A percentile compares a stretch with the other conserved stretches of the same genome.
These are phyloP conservation scores for Harpagus bidentatus DNA, from an alignment of 2,113 vertebrate genomes.

Conservation along the genomic window DNA sequence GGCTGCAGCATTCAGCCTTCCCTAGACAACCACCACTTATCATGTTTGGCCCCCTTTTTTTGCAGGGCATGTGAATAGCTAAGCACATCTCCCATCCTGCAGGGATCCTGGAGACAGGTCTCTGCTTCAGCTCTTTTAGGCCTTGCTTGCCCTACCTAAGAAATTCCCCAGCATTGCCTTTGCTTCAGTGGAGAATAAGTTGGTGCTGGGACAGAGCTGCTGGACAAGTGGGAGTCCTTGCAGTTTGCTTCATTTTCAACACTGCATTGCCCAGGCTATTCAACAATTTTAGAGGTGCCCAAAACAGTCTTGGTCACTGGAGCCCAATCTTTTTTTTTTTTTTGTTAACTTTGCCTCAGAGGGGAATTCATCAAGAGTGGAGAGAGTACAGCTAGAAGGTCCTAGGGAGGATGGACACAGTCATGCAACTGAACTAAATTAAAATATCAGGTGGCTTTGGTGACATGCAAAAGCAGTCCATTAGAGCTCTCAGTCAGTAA, in stretches of 20 bases:
- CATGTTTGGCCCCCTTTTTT: not conserved
- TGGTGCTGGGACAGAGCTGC: not conserved
- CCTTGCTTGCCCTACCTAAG: not conserved
- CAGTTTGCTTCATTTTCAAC: not conserved
- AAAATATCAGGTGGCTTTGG: not conserved
- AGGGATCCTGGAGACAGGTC: not conserved
- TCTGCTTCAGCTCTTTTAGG: not conserved
- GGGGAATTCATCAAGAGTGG: not conserved
- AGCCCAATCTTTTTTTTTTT: not conserved
- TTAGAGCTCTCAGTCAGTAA: not conserved
- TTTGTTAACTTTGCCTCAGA: not conserved
- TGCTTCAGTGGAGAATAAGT: not conserved
- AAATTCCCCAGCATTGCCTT: not conserved
- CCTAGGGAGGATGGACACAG: not conserved
- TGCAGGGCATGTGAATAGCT: accelerated
- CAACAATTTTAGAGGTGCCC: not conserved
- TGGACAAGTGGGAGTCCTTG: not conserved
- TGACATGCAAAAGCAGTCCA: not conserved
- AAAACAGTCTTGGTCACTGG: not conserved
- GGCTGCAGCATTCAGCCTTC: not conserved
- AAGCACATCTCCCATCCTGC: not conserved
- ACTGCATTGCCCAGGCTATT: not conserved
- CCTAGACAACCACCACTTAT: not conserved
- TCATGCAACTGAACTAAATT: not conserved
- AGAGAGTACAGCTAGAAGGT: not conserved